Percentiles rank a stretch among this genome's conserved stretches.
Evolutionary conservation across 2,113 vertebrate genomes (phyloP).

Genomic region (Xenus cinereus): DNA sequence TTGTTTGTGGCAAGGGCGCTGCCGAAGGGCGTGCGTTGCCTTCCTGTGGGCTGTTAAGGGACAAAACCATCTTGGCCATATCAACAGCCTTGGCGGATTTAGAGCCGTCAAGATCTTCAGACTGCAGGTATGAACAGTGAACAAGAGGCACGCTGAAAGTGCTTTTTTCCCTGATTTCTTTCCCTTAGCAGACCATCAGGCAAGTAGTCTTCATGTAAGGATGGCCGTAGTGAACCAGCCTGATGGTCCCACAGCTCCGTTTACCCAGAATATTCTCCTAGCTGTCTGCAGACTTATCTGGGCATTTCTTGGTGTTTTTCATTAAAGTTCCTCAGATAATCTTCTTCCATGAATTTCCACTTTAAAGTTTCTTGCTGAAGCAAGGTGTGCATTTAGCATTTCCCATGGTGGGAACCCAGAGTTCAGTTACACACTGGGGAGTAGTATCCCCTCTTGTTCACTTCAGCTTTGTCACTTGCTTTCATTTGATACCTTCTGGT

Average conservation of each 20-base stretch:
- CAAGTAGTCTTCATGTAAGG: not conserved
- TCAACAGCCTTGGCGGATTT: not conserved
- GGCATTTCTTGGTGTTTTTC: not conserved
- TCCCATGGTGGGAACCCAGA: not conserved
- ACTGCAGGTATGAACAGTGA: not conserved
- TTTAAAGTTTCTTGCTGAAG: not conserved
- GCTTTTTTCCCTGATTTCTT: not conserved
- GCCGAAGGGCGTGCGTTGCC: not conserved
- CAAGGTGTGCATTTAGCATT: not conserved
- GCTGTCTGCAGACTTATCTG: not conserved
- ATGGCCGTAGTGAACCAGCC: not conserved
- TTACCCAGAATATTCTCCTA: not conserved
- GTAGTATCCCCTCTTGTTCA: not conserved
- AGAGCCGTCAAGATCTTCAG: not conserved
- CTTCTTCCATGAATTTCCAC: not conserved
- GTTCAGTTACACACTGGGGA: rapidly evolving
- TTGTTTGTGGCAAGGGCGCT: not conserved
- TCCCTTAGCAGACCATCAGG: not conserved
- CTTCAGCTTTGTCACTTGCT: not conserved
- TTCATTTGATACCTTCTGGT: not conserved
- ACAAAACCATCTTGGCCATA: not conserved
- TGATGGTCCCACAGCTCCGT: not conserved
- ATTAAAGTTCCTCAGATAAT: not conserved
- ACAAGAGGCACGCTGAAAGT: not conserved
- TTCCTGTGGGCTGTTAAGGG: not conserved